These are phyloP conservation scores for Dysmachus trigonus DNA, from an alignment of 2,888 invertebrate genomes.

Conservation along the genomic window DNA sequence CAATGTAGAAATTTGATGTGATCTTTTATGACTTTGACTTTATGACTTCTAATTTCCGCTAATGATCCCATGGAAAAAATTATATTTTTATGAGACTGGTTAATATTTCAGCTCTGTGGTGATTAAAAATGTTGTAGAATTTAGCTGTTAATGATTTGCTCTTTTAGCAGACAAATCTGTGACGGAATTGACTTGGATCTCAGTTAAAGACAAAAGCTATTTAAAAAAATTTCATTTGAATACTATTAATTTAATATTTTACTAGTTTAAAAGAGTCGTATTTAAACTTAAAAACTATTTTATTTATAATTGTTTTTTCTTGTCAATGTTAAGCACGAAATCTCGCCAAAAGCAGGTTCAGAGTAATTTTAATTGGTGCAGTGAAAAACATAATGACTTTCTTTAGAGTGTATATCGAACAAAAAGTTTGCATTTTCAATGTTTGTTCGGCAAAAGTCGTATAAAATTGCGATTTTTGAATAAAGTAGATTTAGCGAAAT, in stretches of 20 bases:
- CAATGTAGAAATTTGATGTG: neutral
- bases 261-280: neutral
- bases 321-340: neutral
- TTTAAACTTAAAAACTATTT: neutral
- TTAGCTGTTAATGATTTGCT: neutral
- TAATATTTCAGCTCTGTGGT: neutral
- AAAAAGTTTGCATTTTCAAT: neutral
- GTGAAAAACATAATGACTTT: too few relatives aligned
- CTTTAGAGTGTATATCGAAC: too few relatives aligned
- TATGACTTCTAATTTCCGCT: neutral
- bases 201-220: neutral
- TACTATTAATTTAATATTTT: too few relatives aligned
- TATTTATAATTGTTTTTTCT: neutral
- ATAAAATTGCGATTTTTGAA: too few relatives aligned
- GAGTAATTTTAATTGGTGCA: neutral
- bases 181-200: too few relatives aligned
- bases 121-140: neutral
- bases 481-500: too few relatives aligned
- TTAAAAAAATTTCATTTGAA: neutral
- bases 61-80: neutral
- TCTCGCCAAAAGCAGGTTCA: neutral
- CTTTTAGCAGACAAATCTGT: too few relatives aligned
- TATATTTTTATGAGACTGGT: neutral
- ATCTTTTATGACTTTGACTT: neutral
- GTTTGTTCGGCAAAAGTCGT: too few relatives aligned